Percentiles rank a stretch among this genome's conserved stretches.
Conservation (phyloP, 2,113 vertebrate genomes). For the Rallus limicola region DNA sequence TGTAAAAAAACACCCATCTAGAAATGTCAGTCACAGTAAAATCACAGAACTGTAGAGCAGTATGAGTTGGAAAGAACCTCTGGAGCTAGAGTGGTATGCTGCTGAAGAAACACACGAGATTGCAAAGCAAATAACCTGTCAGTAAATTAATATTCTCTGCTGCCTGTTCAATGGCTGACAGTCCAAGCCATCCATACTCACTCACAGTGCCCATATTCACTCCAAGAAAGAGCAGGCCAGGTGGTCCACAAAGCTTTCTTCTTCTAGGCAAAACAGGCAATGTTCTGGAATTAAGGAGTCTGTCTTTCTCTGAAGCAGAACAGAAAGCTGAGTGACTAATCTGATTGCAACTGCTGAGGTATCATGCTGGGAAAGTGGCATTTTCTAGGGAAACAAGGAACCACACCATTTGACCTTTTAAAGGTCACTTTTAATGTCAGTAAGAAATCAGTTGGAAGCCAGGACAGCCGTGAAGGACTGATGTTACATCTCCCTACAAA, state of each 20-base stretch:
- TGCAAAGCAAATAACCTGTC: neutral
- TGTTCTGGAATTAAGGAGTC: neutral
- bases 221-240: neutral
- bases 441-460: neutral
- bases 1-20: neutral
- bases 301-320: neutral
- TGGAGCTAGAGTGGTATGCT: neutral
- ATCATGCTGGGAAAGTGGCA: neutral
- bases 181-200: neutral
- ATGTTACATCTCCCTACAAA: neutral
- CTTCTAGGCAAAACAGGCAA: neutral
- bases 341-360: neutral
- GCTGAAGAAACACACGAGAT: neutral
- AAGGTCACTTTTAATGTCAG: slow-evolving; percentile 4
- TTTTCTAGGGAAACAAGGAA: slow-evolving; percentile 32
- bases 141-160: neutral
- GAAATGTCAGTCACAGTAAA: neutral
- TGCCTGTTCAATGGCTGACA: neutral
- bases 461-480: neutral
- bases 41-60: neutral
- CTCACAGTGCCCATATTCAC: neutral
- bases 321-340: neutral
- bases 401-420: slow-evolving; percentile 7
- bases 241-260: neutral
- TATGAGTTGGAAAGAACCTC: neutral